Conservation (phyloP, 2,888 invertebrate species). For the Zele albiditarsus region DNA sequence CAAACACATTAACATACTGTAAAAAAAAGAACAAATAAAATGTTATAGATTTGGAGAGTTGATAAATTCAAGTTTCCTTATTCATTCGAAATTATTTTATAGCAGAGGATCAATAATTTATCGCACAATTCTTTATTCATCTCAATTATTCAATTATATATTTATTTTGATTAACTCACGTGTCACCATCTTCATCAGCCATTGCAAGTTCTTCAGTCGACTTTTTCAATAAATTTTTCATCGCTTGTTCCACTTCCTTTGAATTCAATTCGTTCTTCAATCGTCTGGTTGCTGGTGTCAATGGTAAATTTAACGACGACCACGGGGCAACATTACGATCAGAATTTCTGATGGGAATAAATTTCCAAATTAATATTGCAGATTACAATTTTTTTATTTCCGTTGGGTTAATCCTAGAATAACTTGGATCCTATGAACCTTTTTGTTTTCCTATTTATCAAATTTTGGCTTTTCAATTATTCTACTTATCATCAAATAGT, state of each 20-base stretch:
- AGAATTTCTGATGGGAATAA: constrained; percentile 40
- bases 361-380: too few relatives aligned
- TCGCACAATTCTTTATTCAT: not conserved
- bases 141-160: not conserved
- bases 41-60: too few relatives aligned
- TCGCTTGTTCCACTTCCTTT: constrained; percentile 61
- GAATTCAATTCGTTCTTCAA: constrained; percentile 58
- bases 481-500: not conserved
- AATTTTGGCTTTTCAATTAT: too few relatives aligned
- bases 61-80: too few relatives aligned
- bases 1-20: constrained; percentile 64
- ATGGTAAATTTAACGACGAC: constrained; percentile 62
- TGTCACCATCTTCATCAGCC: constrained; percentile 63
- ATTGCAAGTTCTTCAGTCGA: constrained; percentile 53
- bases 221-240: constrained; percentile 59
- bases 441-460: too few relatives aligned
- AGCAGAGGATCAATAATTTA: not conserved
- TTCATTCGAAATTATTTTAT: too few relatives aligned
- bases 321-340: constrained; percentile 54
- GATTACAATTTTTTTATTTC: too few relatives aligned
- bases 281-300: constrained; percentile 55
- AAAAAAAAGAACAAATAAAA: not conserved
- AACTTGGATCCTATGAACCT: too few relatives aligned
- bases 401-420: too few relatives aligned
- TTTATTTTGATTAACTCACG: constrained; percentile 57